Conservation (phyloP, 2,888 invertebrate species). For the Scaptomyza reducta region DNA sequence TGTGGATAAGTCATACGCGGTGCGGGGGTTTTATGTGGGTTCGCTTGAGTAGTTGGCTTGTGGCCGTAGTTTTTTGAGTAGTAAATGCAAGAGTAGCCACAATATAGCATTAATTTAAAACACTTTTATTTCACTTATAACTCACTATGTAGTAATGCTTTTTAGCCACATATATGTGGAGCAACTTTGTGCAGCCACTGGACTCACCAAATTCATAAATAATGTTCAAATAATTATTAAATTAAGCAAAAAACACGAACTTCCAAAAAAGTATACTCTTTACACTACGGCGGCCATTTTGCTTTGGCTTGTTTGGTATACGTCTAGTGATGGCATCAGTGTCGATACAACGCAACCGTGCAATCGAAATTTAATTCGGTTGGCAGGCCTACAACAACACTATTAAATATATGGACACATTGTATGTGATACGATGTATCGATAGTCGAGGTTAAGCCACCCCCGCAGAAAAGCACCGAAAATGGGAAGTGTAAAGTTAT, state of each 20-base stretch:
- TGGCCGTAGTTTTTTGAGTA: conserved; percentile 48
- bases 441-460: conserved; percentile 32
- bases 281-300: conserved; percentile 72
- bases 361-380: conserved; percentile 7
- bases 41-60: conserved; percentile 50
- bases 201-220: conserved; percentile 77
- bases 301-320: conserved; percentile 60
- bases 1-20: conserved; percentile 48
- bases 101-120: conserved; percentile 38
- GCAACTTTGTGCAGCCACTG: neutral
- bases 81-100: conserved; percentile 46
- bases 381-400: conserved; percentile 23
- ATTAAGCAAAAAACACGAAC: conserved; percentile 78
- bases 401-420: conserved; percentile 10
- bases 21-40: conserved; percentile 56
- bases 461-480: conserved; percentile 47
- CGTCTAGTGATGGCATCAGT: conserved; percentile 36
- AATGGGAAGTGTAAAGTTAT: conserved; percentile 52
- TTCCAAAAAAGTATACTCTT: conserved; percentile 64
- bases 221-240: conserved; percentile 71
- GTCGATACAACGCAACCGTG: conserved; percentile 12
- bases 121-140: conserved; percentile 22
- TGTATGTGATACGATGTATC: conserved; percentile 18
- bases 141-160: conserved; percentile 10
- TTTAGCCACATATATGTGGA: neutral